Evolutionary conservation across 2,113 vertebrate species (phyloP), one percentile per base, ranked within the genome.

Genomic region (Clarias magur): DNA sequence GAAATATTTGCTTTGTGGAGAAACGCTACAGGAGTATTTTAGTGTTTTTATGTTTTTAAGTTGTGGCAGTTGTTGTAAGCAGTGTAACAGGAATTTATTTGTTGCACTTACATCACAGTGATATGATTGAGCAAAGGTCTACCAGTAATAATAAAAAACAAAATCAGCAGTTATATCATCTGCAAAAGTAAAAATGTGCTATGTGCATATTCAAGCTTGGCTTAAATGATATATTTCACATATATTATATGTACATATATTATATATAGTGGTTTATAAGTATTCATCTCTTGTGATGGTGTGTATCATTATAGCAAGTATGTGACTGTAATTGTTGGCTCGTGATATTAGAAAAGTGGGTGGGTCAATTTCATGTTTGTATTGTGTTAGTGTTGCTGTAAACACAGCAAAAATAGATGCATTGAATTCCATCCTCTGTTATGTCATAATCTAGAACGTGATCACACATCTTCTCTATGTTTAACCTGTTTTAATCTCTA

Each of bases 391-490:
- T 62, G 86, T 85, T 87, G 83, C 88, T 85, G 88, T 80, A 85
- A 89, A 89, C 72, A 83, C 80, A 54, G 57, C 86, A 12, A 85
- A 82, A 87, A 89, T 89, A 89, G 62, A 78, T 54, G 9, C 65
- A 56, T 60, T 75, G 59, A 70, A 85, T 87, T 85, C 79, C 67
- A 76, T 56, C 25, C 68, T 38, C 38, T 23, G 78, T 59, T 63
- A 87, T 76, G 60, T 70, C 60, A 82, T 73, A 73, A 76, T 79
- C 78, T 82, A 67, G 83, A 70, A 82, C 76, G 78, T 54, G 76
- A 68, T 87, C 86, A 89, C 79, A 78, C 86, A 80, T 78, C 78
- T 19, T 17, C 54, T 82, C 88, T 89, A 89, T 89, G 86, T 89
- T 89, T 89, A 89, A 83, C 79, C 30, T 79, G n/a, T 82, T 56